phyloP scores from a whole-genome alignment of 2,113 vertebrate species.

The Malurus melanocephalus region DNA sequence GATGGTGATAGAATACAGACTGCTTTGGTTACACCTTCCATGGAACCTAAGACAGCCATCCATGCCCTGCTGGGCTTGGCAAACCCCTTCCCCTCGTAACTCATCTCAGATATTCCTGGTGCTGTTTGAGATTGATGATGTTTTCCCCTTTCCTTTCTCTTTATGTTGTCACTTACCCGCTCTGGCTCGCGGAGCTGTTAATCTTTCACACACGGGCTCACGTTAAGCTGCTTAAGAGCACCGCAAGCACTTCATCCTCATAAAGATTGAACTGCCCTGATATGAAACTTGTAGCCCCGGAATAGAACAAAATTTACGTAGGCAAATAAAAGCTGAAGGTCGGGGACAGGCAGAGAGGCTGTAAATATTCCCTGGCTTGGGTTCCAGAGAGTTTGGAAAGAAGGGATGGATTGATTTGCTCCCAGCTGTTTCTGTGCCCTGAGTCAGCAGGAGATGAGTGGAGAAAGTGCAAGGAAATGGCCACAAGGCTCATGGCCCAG shows the following conservation, averaged over 20 bases:
- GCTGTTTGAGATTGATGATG: constrained; percentile 50
- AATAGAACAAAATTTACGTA: constrained; percentile 62
- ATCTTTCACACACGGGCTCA: constrained; percentile 67
- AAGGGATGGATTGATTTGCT: not conserved
- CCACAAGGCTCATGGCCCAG: not conserved
- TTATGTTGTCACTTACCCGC: constrained; percentile 60
- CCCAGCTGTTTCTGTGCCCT: constrained; percentile 12
- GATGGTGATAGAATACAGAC: too few relatives aligned
- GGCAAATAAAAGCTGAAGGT: constrained; percentile 67
- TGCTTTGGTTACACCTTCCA: too few relatives aligned
- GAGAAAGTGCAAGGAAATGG: not conserved
- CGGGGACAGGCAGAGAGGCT: constrained; percentile 36
- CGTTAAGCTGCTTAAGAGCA: constrained; percentile 63
- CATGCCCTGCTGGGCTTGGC: not conserved
- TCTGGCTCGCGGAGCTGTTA: constrained; percentile 57
- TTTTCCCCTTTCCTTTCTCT: constrained; percentile 57
- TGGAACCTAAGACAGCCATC: not conserved
- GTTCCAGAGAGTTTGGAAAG: not conserved
- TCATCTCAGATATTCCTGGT: constrained; percentile 27
- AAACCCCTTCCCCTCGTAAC: not conserved
- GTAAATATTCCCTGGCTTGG: constrained; percentile 43
- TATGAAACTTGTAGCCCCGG: constrained; percentile 50
- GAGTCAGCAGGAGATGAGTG: constrained; percentile 23
- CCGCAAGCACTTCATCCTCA: constrained; percentile 66
- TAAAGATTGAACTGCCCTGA: constrained; percentile 68